These are phyloP conservation scores for Peribatodes rhomboidaria DNA, from an alignment of 2,888 invertebrate species.

Conservation along the genomic window DNA sequence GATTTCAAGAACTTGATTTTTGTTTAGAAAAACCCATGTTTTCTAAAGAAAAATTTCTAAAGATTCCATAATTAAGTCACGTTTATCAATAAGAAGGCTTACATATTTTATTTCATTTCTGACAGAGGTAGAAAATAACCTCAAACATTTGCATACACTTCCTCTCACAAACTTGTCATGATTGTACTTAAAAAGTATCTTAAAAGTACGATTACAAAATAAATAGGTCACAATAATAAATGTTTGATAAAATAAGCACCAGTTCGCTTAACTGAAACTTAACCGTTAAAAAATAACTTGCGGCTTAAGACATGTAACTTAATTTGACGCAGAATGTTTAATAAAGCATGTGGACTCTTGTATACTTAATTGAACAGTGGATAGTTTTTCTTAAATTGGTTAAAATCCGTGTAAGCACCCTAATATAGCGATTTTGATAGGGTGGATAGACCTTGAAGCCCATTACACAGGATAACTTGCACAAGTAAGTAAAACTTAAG, in stretches of 20 bases:
- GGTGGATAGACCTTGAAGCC: too few species aligned
- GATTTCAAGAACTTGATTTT: too few species aligned
- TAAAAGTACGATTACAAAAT: slow-evolving; percentile 50
- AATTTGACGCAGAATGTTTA: slow-evolving; percentile 7
- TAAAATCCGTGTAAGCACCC: neutral
- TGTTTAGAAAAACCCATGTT: too few species aligned
- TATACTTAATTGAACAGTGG: neutral
- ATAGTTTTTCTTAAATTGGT: neutral
- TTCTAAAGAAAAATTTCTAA: too few species aligned
- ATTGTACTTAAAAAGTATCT: slow-evolving; percentile 53
- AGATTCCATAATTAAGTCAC: neutral
- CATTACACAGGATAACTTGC: neutral
- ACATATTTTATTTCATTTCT: neutral
- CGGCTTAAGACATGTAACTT: slow-evolving; percentile 14
- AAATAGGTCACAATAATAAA: slow-evolving; percentile 55
- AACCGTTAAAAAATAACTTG: slow-evolving; percentile 34
- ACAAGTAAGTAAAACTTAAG: neutral
- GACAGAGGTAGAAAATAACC: slow-evolving; percentile 11
- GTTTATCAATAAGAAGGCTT: neutral
- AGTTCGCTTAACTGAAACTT: slow-evolving; percentile 49
- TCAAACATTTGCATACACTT: slow-evolving; percentile 35
- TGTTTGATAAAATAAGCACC: slow-evolving; percentile 56
- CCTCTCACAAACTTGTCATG: slow-evolving; percentile 47
- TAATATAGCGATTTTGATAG: neutral
- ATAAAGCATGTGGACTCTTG: slow-evolving; percentile 21